A percentile compares a stretch with the other conserved stretches of the same genome.
Conservation (phyloP, 2,113 vertebrate genomes). For the Sceloporus tristichus region DNA sequence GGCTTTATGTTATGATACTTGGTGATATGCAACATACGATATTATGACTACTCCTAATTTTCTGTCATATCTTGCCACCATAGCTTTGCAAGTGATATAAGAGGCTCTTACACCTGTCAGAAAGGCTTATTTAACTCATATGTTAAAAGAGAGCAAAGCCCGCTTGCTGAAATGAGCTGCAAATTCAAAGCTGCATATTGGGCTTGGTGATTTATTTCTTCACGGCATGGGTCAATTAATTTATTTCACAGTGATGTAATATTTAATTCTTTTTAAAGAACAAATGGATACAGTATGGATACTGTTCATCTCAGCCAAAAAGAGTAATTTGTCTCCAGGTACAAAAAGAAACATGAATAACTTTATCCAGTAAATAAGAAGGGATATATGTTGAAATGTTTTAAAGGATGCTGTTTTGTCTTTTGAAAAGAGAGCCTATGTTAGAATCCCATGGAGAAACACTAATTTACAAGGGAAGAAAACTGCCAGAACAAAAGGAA, state of each 20-base stretch:
- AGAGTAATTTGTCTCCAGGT: conserved; percentile 62
- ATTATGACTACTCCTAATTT: conserved; percentile 62
- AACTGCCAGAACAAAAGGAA: background rate
- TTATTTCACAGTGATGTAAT: conserved; percentile 75
- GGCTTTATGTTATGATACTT: conserved; percentile 60
- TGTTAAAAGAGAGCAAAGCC: conserved; percentile 57
- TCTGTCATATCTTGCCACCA: conserved; percentile 68
- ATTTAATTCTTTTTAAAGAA: conserved; percentile 70
- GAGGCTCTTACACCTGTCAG: conserved; percentile 74
- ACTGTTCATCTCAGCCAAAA: conserved; percentile 65
- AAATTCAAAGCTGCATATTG: conserved; percentile 71
- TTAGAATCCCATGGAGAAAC: background rate
- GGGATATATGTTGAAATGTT: conserved; percentile 44
- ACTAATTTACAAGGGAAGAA: background rate
- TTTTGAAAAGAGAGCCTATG: conserved; percentile 3
- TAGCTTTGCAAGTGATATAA: conserved; percentile 68
- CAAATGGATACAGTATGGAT: conserved; percentile 62
- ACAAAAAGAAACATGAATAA: conserved; percentile 47
- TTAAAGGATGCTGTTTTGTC: conserved; percentile 53
- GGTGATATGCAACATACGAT: conserved; percentile 72
- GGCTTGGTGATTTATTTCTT: conserved; percentile 77
- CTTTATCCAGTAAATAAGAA: conserved; percentile 47
- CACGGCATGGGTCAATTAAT: conserved; percentile 75
- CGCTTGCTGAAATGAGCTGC: conserved; percentile 68
- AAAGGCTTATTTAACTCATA: conserved; percentile 73